These are phyloP conservation scores for Astropecten irregularis DNA, from an alignment of 53 echinoderm and acorn worm genomes.

Conservation along the genomic window DNA sequence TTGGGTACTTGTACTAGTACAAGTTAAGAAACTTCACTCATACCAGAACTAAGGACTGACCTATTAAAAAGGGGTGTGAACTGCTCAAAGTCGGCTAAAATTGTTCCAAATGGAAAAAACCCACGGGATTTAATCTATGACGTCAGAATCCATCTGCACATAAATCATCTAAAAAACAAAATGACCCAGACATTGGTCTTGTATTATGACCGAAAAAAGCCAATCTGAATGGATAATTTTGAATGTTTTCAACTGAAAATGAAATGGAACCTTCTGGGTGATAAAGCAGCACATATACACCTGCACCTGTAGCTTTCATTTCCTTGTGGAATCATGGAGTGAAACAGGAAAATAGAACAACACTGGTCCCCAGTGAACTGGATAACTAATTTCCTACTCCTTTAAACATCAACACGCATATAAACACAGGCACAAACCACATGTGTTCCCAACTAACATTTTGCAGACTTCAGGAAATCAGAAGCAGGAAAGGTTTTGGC, in stretches of 20 bases:
- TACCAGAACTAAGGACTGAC: constrained; percentile 31
- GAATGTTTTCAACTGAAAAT: neutral
- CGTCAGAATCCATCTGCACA: too few species aligned
- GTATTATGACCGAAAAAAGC: too few species aligned
- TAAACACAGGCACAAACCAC: constrained; percentile 18
- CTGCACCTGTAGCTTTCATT: constrained; percentile 60
- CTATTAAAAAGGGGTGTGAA: constrained; percentile 51
- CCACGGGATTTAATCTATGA: too few species aligned
- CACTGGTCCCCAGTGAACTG: constrained; percentile 53
- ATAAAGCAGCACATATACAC: constrained; percentile 42
- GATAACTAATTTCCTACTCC: constrained; percentile 56
- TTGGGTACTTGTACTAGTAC: neutral
- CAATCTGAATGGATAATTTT: neutral
- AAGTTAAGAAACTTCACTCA: constrained; percentile 1
- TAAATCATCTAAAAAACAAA: too few species aligned
- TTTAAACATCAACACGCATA: constrained; percentile 45
- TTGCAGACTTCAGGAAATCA: constrained; percentile 55
- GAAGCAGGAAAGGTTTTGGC: constrained; percentile 42
- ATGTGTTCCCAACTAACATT: constrained; percentile 49
- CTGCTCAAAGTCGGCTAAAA: too few species aligned
- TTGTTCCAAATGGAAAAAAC: too few species aligned
- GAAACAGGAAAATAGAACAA: constrained; percentile 59
- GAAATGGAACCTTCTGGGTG: constrained; percentile 46
- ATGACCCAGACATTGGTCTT: too few species aligned
- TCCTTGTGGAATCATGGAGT: constrained; percentile 34